Evolutionary conservation across 2,797 vertebrate genomes (phyloP).

Genomic region (Discoglossus pictus): DNA sequence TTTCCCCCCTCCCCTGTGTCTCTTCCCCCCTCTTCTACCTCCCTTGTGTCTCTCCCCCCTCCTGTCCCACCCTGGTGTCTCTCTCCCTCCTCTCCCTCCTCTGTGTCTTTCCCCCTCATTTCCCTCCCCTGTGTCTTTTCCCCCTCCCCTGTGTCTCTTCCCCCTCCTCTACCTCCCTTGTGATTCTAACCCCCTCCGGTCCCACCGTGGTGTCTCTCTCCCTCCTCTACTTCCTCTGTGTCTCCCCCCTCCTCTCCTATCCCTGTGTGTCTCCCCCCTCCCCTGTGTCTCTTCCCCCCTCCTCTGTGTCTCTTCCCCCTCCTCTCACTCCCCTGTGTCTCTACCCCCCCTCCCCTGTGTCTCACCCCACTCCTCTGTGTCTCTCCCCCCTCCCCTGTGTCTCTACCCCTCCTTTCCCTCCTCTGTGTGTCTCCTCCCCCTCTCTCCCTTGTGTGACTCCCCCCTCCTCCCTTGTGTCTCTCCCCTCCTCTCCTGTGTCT

Average conservation of each 20-base stretch:
- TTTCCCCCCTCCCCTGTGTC: no score
- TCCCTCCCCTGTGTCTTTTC: background rate
- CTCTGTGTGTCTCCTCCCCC: no score
- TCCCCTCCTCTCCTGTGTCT: no score
- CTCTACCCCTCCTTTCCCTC: no score
- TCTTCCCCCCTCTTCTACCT: background rate
- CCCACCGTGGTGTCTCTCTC: rapidly evolving
- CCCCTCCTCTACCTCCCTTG: background rate
- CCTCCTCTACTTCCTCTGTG: background rate
- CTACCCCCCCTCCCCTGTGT: no score
- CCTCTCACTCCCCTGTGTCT: no score
- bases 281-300: no score
- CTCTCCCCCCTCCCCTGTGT: no score
- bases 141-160: background rate
- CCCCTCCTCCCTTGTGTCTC: background rate
- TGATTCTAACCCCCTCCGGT: background rate
- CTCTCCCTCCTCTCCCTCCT: background rate
- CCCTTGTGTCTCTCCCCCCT: background rate
- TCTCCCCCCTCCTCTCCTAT: rapidly evolving
- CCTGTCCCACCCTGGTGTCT: background rate
- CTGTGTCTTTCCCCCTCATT: background rate
- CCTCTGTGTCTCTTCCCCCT: no score
- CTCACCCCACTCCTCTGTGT: no score
- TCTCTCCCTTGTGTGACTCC: no score
- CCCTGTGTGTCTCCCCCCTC: no score